Conservation (phyloP, 2,888 invertebrate genomes). For the Melipona bicolor region DNA sequence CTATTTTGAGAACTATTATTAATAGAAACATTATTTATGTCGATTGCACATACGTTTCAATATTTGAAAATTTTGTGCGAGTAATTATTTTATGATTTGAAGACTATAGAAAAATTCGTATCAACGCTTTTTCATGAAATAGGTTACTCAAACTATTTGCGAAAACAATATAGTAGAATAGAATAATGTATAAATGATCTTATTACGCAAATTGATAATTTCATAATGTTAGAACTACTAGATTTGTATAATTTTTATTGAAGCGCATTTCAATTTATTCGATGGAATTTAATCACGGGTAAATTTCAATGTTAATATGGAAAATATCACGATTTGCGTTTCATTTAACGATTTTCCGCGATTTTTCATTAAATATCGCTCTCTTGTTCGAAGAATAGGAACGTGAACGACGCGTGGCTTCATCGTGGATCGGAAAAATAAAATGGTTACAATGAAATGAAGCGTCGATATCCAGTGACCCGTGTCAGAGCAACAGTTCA, state of each 20-base stretch:
- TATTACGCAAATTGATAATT: not conserved
- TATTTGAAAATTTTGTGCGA: not conserved
- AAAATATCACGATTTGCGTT: not conserved
- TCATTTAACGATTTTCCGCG: not conserved
- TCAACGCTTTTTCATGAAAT: not conserved
- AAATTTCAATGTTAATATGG: not conserved
- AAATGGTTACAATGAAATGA: constrained; percentile 33
- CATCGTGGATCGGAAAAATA: constrained; percentile 33
- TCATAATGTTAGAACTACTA: not conserved
- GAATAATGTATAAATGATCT: not conserved
- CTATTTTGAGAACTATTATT: no score
- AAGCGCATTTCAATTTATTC: no score
- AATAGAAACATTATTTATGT: no score
- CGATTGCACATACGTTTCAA: not conserved
- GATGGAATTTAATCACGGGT: no score
- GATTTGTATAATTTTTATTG: no score
- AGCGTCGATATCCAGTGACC: constrained; percentile 55
- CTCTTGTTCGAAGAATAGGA: not conserved
- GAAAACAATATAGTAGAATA: not conserved
- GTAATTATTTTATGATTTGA: not conserved
- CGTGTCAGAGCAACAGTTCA: constrained; percentile 51
- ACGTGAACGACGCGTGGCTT: constrained; percentile 57
- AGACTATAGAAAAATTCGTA: not conserved
- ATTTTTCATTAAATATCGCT: not conserved
- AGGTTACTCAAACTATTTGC: not conserved